Percentiles rank a stretch among this genome's conserved stretches.
Evolutionary conservation across 2,888 invertebrate genomes (phyloP).

Genomic region (Ecliptopera silaceata): DNA sequence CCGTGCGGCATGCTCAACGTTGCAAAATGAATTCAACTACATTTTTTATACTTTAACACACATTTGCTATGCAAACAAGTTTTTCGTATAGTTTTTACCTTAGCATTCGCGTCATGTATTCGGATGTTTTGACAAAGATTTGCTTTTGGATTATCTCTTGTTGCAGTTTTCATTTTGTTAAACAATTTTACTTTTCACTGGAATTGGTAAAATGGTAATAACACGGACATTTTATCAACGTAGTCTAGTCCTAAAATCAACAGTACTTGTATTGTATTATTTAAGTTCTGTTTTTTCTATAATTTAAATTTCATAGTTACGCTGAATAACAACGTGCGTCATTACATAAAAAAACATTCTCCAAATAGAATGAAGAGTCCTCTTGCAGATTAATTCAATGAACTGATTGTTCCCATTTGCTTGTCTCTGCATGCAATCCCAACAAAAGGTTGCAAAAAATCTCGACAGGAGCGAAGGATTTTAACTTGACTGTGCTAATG

Average conservation of each 20-base stretch:
- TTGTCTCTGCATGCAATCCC: neutral
- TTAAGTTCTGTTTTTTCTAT: too few species aligned
- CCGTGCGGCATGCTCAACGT: constrained; percentile 30
- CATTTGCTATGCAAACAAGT: neutral
- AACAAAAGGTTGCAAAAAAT: constrained; percentile 13
- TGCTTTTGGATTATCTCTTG: neutral
- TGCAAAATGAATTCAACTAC: neutral
- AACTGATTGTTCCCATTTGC: neutral
- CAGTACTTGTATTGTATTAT: too few species aligned
- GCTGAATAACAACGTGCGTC: too few species aligned
- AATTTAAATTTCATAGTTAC: too few species aligned
- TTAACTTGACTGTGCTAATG: neutral
- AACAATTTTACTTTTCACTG: neutral
- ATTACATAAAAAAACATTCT: neutral
- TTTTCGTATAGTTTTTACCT: neutral
- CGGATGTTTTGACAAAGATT: neutral
- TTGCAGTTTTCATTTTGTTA: neutral
- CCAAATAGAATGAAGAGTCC: neutral
- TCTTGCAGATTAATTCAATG: neutral
- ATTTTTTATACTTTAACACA: neutral
- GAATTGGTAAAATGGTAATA: too few species aligned
- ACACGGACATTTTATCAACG: too few species aligned
- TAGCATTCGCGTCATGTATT: neutral
- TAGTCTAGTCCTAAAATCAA: too few species aligned
- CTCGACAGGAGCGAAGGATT: neutral